A percentile compares a stretch with the other conserved stretches of the same genome.
Evolutionary conservation across 1,140 invertebrate species (phyloP).

Genomic region (Cydia strobilella): DNA sequence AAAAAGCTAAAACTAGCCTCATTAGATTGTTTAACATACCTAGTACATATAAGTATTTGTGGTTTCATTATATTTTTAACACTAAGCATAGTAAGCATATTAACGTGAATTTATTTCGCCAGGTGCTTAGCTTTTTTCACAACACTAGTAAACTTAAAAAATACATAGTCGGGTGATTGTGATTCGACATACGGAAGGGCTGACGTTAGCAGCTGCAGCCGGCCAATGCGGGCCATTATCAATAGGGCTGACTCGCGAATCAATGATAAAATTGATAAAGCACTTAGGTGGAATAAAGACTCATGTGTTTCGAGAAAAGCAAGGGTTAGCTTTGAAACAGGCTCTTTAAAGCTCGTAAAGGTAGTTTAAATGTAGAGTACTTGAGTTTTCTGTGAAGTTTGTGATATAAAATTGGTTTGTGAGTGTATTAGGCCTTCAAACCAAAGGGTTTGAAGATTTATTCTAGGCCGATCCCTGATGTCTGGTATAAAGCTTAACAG

Average conservation of each 20-base stretch:
- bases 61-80: too few relatives aligned
- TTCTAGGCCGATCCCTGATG: too few relatives aligned
- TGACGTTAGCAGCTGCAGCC: conserved; percentile 13
- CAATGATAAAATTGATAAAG: not conserved
- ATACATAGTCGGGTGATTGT: not conserved
- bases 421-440: too few relatives aligned
- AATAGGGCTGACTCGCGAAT: not conserved
- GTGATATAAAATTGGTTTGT: too few relatives aligned
- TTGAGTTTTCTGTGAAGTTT: not conserved
- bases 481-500: too few relatives aligned
- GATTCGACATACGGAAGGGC: not conserved
- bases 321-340: not conserved
- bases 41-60: too few relatives aligned
- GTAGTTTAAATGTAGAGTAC: not conserved
- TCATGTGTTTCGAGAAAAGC: not conserved
- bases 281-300: not conserved
- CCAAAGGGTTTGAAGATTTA: too few relatives aligned
- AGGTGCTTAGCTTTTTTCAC: too few relatives aligned
- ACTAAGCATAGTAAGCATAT: too few relatives aligned
- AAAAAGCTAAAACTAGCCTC: too few relatives aligned
- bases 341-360: not conserved
- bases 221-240: conserved; percentile 21
- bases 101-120: too few relatives aligned
- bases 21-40: too few relatives aligned
- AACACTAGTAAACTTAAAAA: not conserved